Conservation (phyloP, 2,797 vertebrate genomes). For the Gambusia yucatana region DNA sequence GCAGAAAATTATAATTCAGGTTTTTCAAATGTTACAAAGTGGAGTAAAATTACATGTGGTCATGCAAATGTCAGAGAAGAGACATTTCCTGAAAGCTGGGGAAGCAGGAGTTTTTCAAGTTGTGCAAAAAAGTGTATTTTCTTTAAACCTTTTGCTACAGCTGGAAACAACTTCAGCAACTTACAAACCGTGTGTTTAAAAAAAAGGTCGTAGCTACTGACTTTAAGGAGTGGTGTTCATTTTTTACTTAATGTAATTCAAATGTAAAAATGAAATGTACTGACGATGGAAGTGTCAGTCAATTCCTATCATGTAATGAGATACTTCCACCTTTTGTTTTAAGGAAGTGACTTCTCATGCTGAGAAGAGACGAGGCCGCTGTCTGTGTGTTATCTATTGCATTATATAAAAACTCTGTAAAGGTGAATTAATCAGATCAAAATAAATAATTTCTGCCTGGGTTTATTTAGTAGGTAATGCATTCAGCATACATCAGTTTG, state of each 20-base stretch:
- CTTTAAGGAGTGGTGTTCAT: background rate
- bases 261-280: background rate
- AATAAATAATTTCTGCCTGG: background rate
- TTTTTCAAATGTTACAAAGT: background rate
- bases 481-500: background rate
- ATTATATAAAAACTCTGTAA: background rate
- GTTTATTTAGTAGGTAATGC: background rate
- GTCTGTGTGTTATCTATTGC: background rate
- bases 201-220: background rate
- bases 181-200: background rate
- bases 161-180: background rate
- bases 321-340: background rate
- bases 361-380: background rate
- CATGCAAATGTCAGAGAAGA: slow-evolving; percentile 8
- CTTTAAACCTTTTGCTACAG: background rate
- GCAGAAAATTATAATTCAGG: background rate
- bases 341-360: background rate
- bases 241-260: background rate
- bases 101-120: background rate
- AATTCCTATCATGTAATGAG: background rate
- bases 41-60: background rate
- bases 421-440: background rate
- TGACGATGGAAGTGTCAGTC: background rate
- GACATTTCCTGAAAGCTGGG: background rate
- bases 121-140: slow-evolving; percentile 32